Evolutionary conservation across 2,113 vertebrate species (phyloP), one percentile per base, ranked within the genome.

Genomic region (Bubalus kerabau): DNA sequence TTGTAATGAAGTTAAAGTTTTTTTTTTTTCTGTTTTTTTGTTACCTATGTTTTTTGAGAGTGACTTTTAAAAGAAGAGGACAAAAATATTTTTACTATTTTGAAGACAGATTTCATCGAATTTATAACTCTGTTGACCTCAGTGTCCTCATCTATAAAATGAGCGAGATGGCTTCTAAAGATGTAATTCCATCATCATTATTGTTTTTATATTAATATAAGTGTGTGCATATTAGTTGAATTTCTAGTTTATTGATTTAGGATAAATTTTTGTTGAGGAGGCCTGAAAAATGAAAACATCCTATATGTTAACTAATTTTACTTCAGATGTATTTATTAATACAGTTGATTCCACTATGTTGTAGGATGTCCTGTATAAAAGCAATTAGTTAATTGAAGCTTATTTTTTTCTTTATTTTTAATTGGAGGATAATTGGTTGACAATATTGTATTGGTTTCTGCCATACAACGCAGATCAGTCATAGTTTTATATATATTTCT

Each of bases 11-110:
- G 40, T 88, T 62, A 93, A 71, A 74, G 26, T 62, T 97, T 83
- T 76, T 7, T 62, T 76, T 86, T 7, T 62, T 76, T 86, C 64
- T 36, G 23, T 54, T 82, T 94, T 23, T 84, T 84, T 46, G 43
- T 95, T 80, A 30, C 23, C 13, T 32, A 5, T 43, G 9, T 48
- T 67, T 86, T 82, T 91, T 50, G 56, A 95, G 52, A 60, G 32
- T 94, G 28, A 36, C 67, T 95, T 94, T 59, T 56, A 59, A 95
- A 95, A 96, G 26, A 95, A 89, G 78, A 71, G 50, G 54, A 54
- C 11, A 83, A 78, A 84, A 95, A 84, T 62, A 3, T 57, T 54
- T 82, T 96, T 87, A 57, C 36, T 87, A 9, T 91, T 94, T 96
- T 92, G 36, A 59, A 96, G 30, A 9, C 0, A 56, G 57, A 71